Evolutionary conservation across 23 tunicate genomes (phyloP).

Genomic region (Phallusia fumigata): DNA sequence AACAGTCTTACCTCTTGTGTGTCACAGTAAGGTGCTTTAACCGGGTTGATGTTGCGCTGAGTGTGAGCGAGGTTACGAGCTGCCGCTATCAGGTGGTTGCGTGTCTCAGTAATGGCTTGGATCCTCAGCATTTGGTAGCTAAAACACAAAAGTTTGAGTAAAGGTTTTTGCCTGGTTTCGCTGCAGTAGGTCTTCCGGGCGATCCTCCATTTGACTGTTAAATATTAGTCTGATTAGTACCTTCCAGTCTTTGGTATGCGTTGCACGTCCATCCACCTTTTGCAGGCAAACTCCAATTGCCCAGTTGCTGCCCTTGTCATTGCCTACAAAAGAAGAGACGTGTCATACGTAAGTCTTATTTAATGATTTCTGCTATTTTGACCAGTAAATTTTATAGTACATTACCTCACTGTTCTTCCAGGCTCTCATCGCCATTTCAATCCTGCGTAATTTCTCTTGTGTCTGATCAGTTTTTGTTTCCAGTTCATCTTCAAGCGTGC

Average conservation of each 20-base stretch:
- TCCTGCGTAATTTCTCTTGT: slow-evolving; percentile 24
- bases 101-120: slow-evolving; percentile 57
- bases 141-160: not conserved
- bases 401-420: slow-evolving; percentile 53
- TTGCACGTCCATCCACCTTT: slow-evolving; percentile 45
- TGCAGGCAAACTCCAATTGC: slow-evolving; percentile 62
- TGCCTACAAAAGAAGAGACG: slow-evolving; percentile 15
- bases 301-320: slow-evolving; percentile 21
- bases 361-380: too few species aligned
- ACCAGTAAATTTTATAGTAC: too few species aligned
- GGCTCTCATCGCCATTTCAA: slow-evolving; percentile 22
- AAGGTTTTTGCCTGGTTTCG: too few species aligned
- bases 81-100: slow-evolving; percentile 65
- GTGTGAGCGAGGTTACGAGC: slow-evolving; percentile 37
- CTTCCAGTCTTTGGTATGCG: slow-evolving; percentile 31
- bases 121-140: slow-evolving; percentile 48
- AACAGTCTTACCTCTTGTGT: slow-evolving; percentile 29
- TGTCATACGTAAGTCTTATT: too few species aligned
- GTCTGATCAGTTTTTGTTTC: slow-evolving; percentile 40
- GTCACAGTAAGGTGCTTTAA: slow-evolving; percentile 70
- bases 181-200: too few species aligned
- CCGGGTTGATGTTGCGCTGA: slow-evolving; percentile 39
- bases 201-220: too few species aligned
- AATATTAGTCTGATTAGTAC: too few species aligned
- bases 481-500: slow-evolving; percentile 63